Conservation (phyloP, 2,888 invertebrate species). For the Acanthosepion pharaonis region DNA sequence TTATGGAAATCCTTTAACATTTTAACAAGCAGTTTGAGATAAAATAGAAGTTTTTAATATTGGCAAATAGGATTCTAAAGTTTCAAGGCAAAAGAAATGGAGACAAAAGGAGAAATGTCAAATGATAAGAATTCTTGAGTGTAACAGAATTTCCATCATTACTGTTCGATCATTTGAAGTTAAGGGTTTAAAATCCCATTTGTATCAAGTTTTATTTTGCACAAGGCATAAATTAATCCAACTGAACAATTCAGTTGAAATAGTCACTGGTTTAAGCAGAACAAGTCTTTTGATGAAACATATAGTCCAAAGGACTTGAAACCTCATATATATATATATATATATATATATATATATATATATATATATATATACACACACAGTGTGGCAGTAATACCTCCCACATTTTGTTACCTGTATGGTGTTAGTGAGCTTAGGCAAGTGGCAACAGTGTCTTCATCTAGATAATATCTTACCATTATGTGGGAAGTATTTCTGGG, state of each 20-base stretch:
- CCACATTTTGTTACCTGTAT: too few species aligned
- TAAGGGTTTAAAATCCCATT: background rate
- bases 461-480: too few species aligned
- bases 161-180: too few species aligned
- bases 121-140: background rate
- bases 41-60: background rate
- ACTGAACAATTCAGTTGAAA: background rate
- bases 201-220: background rate
- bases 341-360: too few species aligned
- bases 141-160: too few species aligned
- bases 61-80: background rate
- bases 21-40: background rate
- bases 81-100: background rate
- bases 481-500: too few species aligned
- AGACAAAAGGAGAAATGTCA: background rate
- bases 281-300: background rate
- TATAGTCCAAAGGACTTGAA: background rate
- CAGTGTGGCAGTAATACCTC: too few species aligned
- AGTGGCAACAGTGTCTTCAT: too few species aligned
- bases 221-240: background rate
- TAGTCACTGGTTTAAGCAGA: background rate
- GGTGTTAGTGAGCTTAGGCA: too few species aligned
- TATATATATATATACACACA: too few species aligned
- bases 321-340: too few species aligned
- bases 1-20: background rate